Percentiles rank a stretch among this genome's conserved stretches.
Evolutionary conservation across 2,797 vertebrate genomes (phyloP).

Genomic region (Nannoperca australis): DNA sequence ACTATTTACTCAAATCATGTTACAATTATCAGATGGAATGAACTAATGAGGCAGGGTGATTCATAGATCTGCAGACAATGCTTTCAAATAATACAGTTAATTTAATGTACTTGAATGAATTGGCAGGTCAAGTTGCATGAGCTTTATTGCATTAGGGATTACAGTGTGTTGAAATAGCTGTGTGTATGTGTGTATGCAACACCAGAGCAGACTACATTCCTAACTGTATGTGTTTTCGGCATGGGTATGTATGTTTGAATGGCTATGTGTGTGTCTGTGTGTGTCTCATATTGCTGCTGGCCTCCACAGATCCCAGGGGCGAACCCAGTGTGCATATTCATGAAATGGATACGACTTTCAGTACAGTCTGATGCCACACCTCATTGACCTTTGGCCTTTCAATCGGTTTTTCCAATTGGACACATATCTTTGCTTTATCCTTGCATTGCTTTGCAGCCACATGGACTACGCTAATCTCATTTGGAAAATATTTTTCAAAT

Average conservation of each 20-base stretch:
- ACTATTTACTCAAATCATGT: not conserved
- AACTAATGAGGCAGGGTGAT: not conserved
- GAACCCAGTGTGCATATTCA: constrained; percentile 54
- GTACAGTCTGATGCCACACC: constrained; percentile 73
- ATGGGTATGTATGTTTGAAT: constrained; percentile 11
- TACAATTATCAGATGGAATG: not conserved
- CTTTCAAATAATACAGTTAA: constrained; percentile 28
- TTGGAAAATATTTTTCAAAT: constrained; percentile 60
- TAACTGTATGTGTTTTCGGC: constrained; percentile 32
- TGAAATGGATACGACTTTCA: constrained; percentile 78
- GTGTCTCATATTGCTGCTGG: constrained; percentile 75
- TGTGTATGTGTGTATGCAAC: constrained; percentile 5
- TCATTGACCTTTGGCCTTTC: constrained; percentile 80
- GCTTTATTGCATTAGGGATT: constrained; percentile 41
- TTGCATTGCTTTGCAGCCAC: constrained; percentile 36
- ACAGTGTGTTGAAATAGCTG: constrained; percentile 27
- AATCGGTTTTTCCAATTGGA: constrained; percentile 80
- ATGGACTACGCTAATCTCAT: constrained; percentile 45
- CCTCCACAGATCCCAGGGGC: constrained; percentile 67
- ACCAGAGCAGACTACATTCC: constrained; percentile 41
- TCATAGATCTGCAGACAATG: constrained; percentile 29
- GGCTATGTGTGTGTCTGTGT: constrained; percentile 22
- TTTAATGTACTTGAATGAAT: constrained; percentile 37
- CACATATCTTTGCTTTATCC: constrained; percentile 69
- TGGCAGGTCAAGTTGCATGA: constrained; percentile 13